Evolutionary conservation across 2,113 vertebrate species (phyloP), one percentile per base, ranked within the genome.

Genomic region (Dinomys branickii): DNA sequence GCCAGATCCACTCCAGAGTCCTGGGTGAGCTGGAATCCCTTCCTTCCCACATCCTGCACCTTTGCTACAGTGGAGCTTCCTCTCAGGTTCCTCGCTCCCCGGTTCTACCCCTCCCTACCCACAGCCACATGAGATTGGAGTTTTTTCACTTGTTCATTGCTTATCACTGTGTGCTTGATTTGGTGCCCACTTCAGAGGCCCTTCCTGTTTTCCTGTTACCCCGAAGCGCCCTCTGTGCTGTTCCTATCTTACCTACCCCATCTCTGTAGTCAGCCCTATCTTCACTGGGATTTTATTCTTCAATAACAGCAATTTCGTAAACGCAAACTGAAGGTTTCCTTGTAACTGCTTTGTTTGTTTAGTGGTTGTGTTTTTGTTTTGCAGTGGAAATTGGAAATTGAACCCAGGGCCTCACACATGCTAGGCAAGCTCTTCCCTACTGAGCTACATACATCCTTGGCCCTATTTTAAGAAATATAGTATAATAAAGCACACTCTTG

Each of bases 21-120:
- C 50, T 90, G 96, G 94, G 93, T 95, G 87, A 96, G 94, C 71
- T 47, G 44, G 58, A 91, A 17, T 10, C 24, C 50, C 41, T 26
- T 17, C 22, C 22, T 78, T 17, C 14, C 50, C 17, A 35, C 7
- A 5, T 4, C n/a, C 30, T 33, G 30, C 33, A 65, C 20, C 54
- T 44, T 83, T 3, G 38, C 44, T 71, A 5, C 16, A 61, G 56
- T 33, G 69, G 65, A 22, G 33, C 65, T 95, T 67, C 20, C 22
- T 28, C 2, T 24, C 35, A 71, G 16, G n/a, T 30, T 14, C 12
- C 38, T 90, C 19, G 41, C 11, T 87, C 47, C 58, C 17, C 10
- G 26, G 17, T 41, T 28, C n/a, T 16, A 24, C 73, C 33, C 30
- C 13, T 65, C 33, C 4, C 26, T 22, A 87, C 44, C 54, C 69